Base-by-base conservation (phyloP, 1,140 invertebrate species). In the Melipona quadrifasciata region DNA sequence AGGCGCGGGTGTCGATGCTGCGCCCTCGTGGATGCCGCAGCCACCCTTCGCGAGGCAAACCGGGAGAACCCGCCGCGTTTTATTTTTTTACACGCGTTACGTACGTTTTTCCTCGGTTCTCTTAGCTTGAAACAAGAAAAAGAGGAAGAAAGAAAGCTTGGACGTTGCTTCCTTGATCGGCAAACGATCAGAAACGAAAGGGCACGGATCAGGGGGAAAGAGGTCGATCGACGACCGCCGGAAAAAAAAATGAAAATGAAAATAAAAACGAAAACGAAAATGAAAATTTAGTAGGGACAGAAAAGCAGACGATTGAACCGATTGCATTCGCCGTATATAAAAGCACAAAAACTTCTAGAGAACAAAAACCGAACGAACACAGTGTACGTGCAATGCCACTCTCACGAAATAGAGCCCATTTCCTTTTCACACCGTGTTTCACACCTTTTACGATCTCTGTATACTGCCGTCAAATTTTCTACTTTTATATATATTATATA, bases 401-500 rank as follows among this genome's bases (percentile, higher is more conserved):
- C 16, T 86, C 82, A 84, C 67, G n/a, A 81, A 82, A 74, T 73
- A 77, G 85, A 58, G 76, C 79, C 78, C 79, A 89, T 89, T 90
- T 89, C 70, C 88, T 88, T 87, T 89, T 47, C 39, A 47, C 75
- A 85, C 75, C 88, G 79, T 70, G 88, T 90, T 84, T 88, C 80
- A 73, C 84, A 89, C 71, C 68, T 81, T 87, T 76, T 68, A 86
- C 80, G 86, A 90, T 88, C 88, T 90, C 86, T 90, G 86, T 61
- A 68, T 84, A 90, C 89, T 90, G 89, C 89, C 89, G 84, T 87
- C 75, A 90, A 93, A 91, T 95, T 95, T 94, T 95, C 93, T 95
- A 95, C 94, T 94, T 95, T 95, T 94, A 94, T 95, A 90, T 95
- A 90, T 88, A 88, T 76, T 84, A 82, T 77, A 86, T 77, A 86